Evolutionary conservation across 2,888 invertebrate genomes (phyloP).

Genomic region (Penaeus monodon): DNA sequence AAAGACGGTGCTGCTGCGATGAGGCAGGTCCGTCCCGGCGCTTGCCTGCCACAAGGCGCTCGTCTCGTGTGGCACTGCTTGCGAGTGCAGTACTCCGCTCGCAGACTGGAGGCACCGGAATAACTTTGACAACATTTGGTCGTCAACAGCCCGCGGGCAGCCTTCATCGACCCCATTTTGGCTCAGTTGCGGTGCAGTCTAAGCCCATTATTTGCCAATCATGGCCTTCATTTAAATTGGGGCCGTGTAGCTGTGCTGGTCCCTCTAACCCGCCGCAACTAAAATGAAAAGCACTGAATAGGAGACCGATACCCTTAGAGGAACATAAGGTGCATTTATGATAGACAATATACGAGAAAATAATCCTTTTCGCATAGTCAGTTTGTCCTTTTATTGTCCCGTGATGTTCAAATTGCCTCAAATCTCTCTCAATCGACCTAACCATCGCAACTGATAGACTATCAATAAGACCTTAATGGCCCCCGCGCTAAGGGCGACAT

Average conservation of each 20-base stretch:
- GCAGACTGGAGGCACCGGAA: no score
- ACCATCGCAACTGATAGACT: slow-evolving; percentile 14
- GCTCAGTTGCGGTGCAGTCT: slow-evolving; percentile 33
- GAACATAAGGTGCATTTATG: slow-evolving; percentile 43
- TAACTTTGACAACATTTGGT: no score
- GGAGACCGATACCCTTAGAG: background rate
- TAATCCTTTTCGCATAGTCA: slow-evolving; percentile 28
- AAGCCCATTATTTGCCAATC: slow-evolving; percentile 56
- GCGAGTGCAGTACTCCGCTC: no score
- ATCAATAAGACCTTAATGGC: slow-evolving; percentile 28
- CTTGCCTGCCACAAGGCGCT: background rate
- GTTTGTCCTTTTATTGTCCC: slow-evolving; percentile 31
- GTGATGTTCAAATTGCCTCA: slow-evolving; percentile 38
- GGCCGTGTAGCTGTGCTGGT: slow-evolving; percentile 30
- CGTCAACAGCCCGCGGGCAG: background rate
- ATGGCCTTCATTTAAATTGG: slow-evolving; percentile 56
- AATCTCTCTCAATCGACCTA: slow-evolving; percentile 38
- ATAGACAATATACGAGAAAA: slow-evolving; percentile 15
- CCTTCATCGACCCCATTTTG: slow-evolving; percentile 9
- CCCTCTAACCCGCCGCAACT: slow-evolving; percentile 7
- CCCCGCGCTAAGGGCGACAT: background rate
- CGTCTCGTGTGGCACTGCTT: no score
- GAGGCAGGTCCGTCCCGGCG: background rate
- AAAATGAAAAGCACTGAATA: background rate
- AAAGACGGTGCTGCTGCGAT: background rate